These are phyloP conservation scores for Acrocephalus arundinaceus DNA, from an alignment of 2,113 vertebrate species.

Conservation along the genomic window DNA sequence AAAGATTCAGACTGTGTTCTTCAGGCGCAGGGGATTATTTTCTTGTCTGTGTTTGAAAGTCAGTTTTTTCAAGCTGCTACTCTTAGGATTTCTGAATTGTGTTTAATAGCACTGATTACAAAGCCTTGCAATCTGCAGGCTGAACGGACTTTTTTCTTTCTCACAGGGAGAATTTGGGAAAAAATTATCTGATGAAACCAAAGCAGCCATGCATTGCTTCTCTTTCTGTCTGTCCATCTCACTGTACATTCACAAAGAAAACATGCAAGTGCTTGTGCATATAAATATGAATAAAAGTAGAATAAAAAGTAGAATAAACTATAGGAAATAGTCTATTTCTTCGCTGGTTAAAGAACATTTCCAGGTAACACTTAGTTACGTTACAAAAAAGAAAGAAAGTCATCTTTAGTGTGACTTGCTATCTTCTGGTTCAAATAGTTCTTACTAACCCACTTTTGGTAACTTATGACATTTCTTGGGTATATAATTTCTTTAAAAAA, in stretches of 20 bases:
- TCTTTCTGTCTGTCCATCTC: background rate
- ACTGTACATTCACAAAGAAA: background rate
- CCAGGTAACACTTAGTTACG: background rate
- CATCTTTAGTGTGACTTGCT: background rate
- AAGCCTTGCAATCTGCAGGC: background rate
- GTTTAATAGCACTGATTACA: constrained; percentile 15
- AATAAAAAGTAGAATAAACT: background rate
- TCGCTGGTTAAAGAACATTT: background rate
- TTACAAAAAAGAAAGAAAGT: background rate
- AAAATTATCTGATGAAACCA: background rate
- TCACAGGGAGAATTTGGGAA: background rate
- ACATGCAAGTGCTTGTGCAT: background rate
- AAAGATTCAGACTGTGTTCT: background rate
- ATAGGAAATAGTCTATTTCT: background rate
- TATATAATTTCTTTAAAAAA: background rate
- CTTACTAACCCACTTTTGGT: background rate
- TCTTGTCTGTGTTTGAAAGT: background rate
- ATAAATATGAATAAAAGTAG: no score
- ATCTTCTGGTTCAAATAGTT: background rate
- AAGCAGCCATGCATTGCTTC: background rate
- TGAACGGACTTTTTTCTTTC: background rate
- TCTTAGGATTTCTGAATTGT: background rate
- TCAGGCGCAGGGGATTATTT: background rate
- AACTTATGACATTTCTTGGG: background rate
- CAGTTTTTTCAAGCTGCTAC: constrained; percentile 2